Conservation (phyloP, 2,797 vertebrate species). For the Enteromius mattozi region DNA sequence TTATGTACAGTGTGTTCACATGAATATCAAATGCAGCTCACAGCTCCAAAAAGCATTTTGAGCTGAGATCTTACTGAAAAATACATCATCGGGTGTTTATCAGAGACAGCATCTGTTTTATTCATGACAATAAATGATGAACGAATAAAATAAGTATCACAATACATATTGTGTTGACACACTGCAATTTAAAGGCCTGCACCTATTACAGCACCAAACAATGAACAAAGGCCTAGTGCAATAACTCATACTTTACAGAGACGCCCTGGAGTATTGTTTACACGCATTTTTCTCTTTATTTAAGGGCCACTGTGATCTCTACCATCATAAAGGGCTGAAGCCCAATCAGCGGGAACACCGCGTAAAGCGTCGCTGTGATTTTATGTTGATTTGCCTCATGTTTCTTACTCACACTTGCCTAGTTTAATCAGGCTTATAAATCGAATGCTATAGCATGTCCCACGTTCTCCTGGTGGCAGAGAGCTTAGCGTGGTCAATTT, state of each 20-base stretch:
- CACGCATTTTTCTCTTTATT: slow-evolving; percentile 60
- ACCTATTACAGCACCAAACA: neutral
- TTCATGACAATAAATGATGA: slow-evolving; percentile 8
- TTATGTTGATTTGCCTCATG: slow-evolving; percentile 70
- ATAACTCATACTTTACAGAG: slow-evolving; percentile 9
- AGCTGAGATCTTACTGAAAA: neutral
- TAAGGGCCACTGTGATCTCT: slow-evolving; percentile 71
- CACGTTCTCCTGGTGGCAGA: slow-evolving; percentile 69
- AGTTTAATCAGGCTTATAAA: slow-evolving; percentile 81
- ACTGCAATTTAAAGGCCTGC: neutral
- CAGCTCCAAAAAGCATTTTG: neutral
- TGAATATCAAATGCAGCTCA: neutral
- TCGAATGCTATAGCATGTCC: slow-evolving; percentile 64
- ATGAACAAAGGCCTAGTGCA: neutral
- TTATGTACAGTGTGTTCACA: neutral
- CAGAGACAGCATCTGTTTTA: neutral
- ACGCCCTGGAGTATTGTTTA: slow-evolving; percentile 53
- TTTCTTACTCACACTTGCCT: slow-evolving; percentile 74
- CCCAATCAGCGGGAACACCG: slow-evolving; percentile 69
- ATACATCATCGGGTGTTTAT: neutral
- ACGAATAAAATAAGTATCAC: neutral
- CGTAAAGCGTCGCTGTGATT: slow-evolving; percentile 67
- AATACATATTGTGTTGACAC: neutral
- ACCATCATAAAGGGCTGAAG: slow-evolving; percentile 66
- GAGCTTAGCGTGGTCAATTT: slow-evolving; percentile 80